Percentiles rank a stretch among this genome's conserved stretches.
Evolutionary conservation across 2,113 vertebrate species (phyloP).

Genomic region (Gasterosteus aculeatus): DNA sequence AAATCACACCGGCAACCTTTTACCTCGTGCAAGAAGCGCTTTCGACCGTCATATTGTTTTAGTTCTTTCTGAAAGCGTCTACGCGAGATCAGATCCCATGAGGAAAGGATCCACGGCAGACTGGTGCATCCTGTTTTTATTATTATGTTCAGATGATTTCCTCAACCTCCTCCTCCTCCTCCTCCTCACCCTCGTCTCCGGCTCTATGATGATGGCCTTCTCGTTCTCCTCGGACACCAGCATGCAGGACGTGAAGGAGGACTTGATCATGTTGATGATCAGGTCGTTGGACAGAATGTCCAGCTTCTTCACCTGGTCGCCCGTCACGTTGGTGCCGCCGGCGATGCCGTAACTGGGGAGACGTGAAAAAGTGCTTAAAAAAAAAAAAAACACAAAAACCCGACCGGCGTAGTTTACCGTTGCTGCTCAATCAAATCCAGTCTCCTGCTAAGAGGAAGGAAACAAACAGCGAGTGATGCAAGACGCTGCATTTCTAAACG

Average conservation of each 20-base stretch:
- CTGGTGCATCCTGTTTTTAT: neutral
- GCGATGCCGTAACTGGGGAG: conserved; percentile 89
- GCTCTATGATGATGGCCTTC: conserved; percentile 88
- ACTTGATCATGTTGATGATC: conserved; percentile 92
- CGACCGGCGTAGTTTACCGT: too few relatives aligned
- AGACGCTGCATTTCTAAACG: conserved; percentile 18
- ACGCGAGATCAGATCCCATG: neutral
- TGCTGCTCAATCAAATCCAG: neutral
- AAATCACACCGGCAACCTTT: neutral
- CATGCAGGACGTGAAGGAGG: conserved; percentile 91
- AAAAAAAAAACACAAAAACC: too few relatives aligned
- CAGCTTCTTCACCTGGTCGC: conserved; percentile 96
- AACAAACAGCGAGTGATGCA: conserved; percentile 9
- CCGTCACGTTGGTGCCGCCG: conserved; percentile 92
- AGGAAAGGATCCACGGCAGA: neutral
- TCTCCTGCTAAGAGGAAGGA: neutral
- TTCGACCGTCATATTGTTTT: too few relatives aligned
- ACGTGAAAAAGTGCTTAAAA: neutral
- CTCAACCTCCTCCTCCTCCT: neutral
- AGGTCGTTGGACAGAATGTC: conserved; percentile 95
- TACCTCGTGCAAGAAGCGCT: too few relatives aligned
- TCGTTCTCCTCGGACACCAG: conserved; percentile 93
- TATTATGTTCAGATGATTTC: neutral
- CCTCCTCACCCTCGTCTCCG: conserved; percentile 83
- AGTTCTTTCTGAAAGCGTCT: neutral